Conservation (phyloP, 2,888 invertebrate species). For the Timandra comae region DNA sequence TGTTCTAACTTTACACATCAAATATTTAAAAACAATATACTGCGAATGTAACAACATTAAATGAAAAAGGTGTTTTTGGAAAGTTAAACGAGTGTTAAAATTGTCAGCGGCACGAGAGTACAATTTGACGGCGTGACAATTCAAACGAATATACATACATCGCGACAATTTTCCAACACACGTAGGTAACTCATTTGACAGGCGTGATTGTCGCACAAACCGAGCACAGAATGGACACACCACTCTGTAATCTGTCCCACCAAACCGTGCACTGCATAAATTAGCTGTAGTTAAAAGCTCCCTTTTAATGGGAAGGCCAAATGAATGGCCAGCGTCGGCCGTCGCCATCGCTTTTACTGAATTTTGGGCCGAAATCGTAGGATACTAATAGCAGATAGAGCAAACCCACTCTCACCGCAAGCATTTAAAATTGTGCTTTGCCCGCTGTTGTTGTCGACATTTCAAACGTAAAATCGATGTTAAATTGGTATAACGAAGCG, state of each 20-base stretch:
- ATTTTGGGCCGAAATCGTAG: slow-evolving; percentile 30
- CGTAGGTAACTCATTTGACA: slow-evolving; percentile 50
- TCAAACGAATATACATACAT: slow-evolving; percentile 50
- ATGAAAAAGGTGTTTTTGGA: too few relatives aligned
- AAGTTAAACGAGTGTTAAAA: slow-evolving; percentile 1
- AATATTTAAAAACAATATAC: too few relatives aligned
- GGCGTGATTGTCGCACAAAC: slow-evolving; percentile 48
- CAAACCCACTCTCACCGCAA: slow-evolving; percentile 37
- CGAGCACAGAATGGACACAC: slow-evolving; percentile 44
- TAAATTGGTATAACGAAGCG: slow-evolving; percentile 24
- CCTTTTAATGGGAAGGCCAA: slow-evolving; percentile 67
- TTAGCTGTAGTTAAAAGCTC: slow-evolving; percentile 71
- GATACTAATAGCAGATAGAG: slow-evolving; percentile 42
- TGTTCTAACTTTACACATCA: too few relatives aligned
- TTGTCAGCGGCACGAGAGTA: slow-evolving; percentile 5
- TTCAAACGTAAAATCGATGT: slow-evolving; percentile 34
- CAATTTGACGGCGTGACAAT: slow-evolving; percentile 19
- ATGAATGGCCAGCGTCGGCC: slow-evolving; percentile 58
- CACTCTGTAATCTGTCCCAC: slow-evolving; percentile 69
- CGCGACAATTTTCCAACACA: slow-evolving; percentile 40
- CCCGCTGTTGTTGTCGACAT: slow-evolving; percentile 28
- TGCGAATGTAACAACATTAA: too few relatives aligned
- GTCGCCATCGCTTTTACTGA: slow-evolving; percentile 34
- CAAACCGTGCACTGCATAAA: slow-evolving; percentile 68
- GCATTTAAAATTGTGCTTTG: slow-evolving; percentile 46